Percentiles rank a stretch among this genome's conserved stretches.
Evolutionary conservation across 2,113 vertebrate species (phyloP).

Genomic region (Hippocampus mohnikei): DNA sequence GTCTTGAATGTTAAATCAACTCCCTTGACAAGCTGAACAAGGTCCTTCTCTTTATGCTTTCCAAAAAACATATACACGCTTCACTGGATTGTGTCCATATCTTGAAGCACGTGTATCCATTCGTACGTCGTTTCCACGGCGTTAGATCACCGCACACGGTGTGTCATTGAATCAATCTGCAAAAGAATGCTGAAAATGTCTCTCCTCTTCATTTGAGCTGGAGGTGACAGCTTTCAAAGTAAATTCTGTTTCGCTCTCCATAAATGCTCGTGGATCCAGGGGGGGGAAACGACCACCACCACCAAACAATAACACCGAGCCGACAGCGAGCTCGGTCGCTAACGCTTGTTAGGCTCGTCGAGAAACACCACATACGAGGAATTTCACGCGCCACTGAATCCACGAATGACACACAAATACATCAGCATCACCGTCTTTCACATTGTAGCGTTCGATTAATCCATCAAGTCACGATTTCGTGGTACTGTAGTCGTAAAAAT

Average conservation of each 20-base stretch:
- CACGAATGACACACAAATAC: fast-evolving
- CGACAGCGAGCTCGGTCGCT: constrained; percentile 9
- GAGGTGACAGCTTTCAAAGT: background rate
- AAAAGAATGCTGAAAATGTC: background rate
- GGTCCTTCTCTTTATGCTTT: background rate
- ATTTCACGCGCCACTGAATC: fast-evolving
- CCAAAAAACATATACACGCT: background rate
- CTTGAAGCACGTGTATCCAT: background rate
- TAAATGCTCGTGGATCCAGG: constrained; percentile 13
- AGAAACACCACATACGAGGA: background rate
- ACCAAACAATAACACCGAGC: constrained; percentile 56
- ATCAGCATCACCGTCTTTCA: background rate
- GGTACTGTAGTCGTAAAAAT: constrained; percentile 1
- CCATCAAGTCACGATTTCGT: background rate
- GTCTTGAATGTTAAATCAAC: background rate
- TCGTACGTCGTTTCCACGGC: background rate
- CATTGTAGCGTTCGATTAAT: background rate
- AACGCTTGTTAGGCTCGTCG: background rate
- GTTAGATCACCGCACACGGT: background rate
- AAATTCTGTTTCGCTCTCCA: too few relatives aligned
- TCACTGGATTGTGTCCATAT: background rate
- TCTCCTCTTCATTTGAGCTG: background rate
- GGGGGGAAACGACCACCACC: background rate
- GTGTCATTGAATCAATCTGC: background rate
- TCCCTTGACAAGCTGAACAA: background rate